Base-by-base conservation (phyloP, 2,888 invertebrate species). In the Polydrusus tereticollis region DNA sequence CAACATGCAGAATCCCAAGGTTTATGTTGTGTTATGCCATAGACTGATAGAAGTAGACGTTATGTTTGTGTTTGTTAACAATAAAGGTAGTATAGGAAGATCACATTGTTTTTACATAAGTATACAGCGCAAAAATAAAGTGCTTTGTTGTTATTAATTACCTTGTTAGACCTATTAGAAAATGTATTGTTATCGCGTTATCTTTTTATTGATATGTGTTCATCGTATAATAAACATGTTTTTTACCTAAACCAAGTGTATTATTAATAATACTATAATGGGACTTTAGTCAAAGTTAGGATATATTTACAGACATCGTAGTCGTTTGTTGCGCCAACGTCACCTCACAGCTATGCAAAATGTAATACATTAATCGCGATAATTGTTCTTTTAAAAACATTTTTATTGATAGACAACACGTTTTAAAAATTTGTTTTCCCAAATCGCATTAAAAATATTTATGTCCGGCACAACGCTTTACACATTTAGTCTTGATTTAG, bases 181-280 rank as follows among this genome's bases (percentile, higher is more conserved):
- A 63, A 36, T 50, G 36, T 55, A 65, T 65, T 65, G 65, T 65
- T 65, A 65, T 41, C 26, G 52, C 55, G 16, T 10, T 41, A 26
- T 41, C n/a, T 38, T 55, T 38, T 65, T 33, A 55, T 65, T 65
- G 26, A 36, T 64, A 55, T 43, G 55, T 65, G 55, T 55, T 65
- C 65, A 65, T 47, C 52, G 38, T 65, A 57, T 55, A 65, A 55
- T 55, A 65, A 55, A 65, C 36, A 47, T 52, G 57, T 65, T 65
- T 65, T 65, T 57, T 65, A 65, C 65, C 65, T 38, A 55, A 65
- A 18, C 2, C 10, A 33, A 18, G 41, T 36, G 6, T 38, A 29
- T 55, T 29, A 29, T 29, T 29, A 12, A n/a, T 36, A 12, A 12
- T 36, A 36, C n/a, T 36, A 12, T n/a, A 36, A n/a, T n/a, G n/a